Evolutionary conservation across 2,113 vertebrate genomes (phyloP).

Genomic region (Crotalus horridus): DNA sequence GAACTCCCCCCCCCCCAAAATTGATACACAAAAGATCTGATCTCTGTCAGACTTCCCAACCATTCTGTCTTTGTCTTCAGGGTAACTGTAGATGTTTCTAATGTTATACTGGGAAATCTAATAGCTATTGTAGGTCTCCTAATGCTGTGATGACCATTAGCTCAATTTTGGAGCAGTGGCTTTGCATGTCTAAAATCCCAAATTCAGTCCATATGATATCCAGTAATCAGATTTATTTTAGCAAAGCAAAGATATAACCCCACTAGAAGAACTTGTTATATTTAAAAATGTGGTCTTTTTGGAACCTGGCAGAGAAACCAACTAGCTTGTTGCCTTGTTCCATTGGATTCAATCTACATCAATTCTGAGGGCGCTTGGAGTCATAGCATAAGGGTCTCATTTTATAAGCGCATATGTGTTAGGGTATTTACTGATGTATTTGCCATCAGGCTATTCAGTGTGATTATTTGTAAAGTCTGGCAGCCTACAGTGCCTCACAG

Average conservation of each 20-base stretch:
- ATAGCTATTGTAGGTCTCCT: neutral
- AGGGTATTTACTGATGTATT: neutral
- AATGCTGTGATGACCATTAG: neutral
- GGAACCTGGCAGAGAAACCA: neutral
- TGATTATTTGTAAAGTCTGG: slow-evolving; percentile 16
- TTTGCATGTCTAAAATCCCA: neutral
- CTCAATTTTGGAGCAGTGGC: neutral
- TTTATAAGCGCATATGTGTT: slow-evolving; percentile 7
- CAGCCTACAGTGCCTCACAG: neutral
- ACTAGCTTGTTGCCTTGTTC: neutral
- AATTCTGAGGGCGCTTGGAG: neutral
- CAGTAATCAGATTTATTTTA: neutral
- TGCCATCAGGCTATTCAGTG: slow-evolving; percentile 31
- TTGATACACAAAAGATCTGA: neutral
- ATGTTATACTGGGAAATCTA: neutral
- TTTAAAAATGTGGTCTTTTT: neutral
- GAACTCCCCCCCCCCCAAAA: neutral
- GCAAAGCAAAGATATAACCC: neutral
- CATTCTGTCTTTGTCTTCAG: neutral
- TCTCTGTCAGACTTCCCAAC: neutral
- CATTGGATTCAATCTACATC: neutral
- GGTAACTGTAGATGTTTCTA: neutral
- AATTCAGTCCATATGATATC: neutral
- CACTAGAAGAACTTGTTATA: neutral
- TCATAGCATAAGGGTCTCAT: neutral